Percentiles rank a stretch among this genome's conserved stretches.
Conservation (phyloP, 2,888 invertebrate genomes). For the Oligia strigilis region DNA sequence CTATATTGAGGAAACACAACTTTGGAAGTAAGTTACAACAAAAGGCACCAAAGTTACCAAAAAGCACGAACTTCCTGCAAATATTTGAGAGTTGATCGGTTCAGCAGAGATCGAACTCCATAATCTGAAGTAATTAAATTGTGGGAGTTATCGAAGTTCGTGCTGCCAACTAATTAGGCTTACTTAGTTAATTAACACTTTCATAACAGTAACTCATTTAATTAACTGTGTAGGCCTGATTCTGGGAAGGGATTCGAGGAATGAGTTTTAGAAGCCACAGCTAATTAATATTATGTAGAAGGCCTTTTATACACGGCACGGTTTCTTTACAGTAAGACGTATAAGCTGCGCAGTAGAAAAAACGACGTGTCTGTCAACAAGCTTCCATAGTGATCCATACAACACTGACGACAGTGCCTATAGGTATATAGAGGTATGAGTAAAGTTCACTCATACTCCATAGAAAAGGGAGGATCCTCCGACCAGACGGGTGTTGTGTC, state of each 20-base stretch:
- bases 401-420: too few species aligned
- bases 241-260: slow-evolving; percentile 1
- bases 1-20: not conserved
- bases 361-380: too few species aligned
- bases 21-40: not conserved
- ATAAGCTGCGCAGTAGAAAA: too few species aligned
- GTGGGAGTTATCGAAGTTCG: slow-evolving; percentile 49
- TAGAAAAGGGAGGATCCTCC: too few species aligned
- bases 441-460: too few species aligned
- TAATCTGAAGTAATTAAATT: slow-evolving; percentile 51
- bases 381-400: too few species aligned
- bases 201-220: slow-evolving; percentile 38
- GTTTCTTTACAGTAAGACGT: not conserved
- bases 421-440: too few species aligned
- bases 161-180: slow-evolving; percentile 41
- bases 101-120: slow-evolving; percentile 42
- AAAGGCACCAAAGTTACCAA: not conserved
- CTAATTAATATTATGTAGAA: not conserved
- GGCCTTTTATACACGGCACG: not conserved
- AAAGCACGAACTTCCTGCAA: slow-evolving; percentile 42
- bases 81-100: slow-evolving; percentile 45
- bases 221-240: slow-evolving; percentile 8
- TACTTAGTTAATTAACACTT: slow-evolving; percentile 55
- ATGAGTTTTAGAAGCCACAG: not conserved
- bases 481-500: too few species aligned